Evolutionary conservation across 1,140 invertebrate species (phyloP), one percentile per base, ranked within the genome.

Genomic region (Drosophila littoralis): DNA sequence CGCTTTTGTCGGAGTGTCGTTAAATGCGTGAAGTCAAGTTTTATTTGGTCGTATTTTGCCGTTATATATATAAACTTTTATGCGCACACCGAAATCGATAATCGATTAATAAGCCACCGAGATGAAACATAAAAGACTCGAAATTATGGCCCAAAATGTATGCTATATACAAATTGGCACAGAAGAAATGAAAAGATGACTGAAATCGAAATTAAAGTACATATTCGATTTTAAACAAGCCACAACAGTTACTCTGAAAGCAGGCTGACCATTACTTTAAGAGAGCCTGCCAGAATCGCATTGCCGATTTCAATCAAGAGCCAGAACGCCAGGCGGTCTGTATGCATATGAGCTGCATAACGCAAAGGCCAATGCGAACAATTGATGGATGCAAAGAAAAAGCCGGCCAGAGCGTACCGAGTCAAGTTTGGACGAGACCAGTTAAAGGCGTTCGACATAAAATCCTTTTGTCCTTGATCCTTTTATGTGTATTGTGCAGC

Each of bases 31-130:
- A 52, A 54, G 35, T 45, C 17, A n/a, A 35, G 2, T 45, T 65
- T 65, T 45, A 35, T 52, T 17, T 55, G 15, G 28, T 55, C 51
- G 63, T 43, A 46, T 66, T 66, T 43, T 32, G 45, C 32, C 9
- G 33, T 51, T 51, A 10, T 59, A n/a, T n/a, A n/a, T n/a, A n/a
- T n/a, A n/a, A n/a, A 43, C 6, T 66, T 66, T 35, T 55, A 43
- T 54, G 32, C 10, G 28, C 7, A 45, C 7, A 15, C 22, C 40
- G 5, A 35, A 54, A 65, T 66, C 63, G 63, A 66, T 66, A 55
- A 66, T 66, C 51, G 63, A 66, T 66, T 66, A 55, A 55, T 46
- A 55, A 66, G 63, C 51, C 15, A 46, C n/a, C 8, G 13, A 40
- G 52, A 36, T 35, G 15, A 17, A 35, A 7, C 52, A 55, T 55